phyloP scores from a whole-genome alignment of 2,888 invertebrate species.

The Aricia artaxerxes region DNA sequence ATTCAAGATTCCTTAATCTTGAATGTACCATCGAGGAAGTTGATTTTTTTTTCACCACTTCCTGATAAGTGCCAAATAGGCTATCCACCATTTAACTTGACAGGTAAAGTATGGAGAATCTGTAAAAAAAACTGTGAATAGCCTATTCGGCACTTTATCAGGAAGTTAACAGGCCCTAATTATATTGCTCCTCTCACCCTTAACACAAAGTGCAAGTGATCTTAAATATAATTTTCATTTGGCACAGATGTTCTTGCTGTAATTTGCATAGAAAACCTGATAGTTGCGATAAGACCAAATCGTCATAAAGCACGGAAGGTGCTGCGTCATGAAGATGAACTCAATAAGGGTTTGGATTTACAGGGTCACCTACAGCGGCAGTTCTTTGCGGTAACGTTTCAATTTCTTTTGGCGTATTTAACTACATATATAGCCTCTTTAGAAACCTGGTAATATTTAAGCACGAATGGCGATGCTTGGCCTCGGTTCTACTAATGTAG shows the following conservation, averaged over 20 bases:
- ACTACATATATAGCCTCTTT: not conserved
- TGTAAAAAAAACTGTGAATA: no score
- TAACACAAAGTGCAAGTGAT: not conserved
- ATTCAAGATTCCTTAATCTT: no score
- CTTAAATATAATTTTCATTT: not conserved
- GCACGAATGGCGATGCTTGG: not conserved
- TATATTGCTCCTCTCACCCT: not conserved
- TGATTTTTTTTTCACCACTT: no score
- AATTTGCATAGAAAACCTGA: not conserved
- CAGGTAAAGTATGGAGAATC: no score
- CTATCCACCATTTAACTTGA: no score
- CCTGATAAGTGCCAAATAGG: no score
- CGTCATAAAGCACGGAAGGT: not conserved
- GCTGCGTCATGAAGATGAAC: not conserved
- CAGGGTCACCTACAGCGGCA: not conserved
- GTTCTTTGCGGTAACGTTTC: constrained; percentile 9
- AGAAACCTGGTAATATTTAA: not conserved
- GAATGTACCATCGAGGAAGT: no score
- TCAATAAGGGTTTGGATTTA: not conserved
- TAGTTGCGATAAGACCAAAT: not conserved
- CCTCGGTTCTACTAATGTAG: not conserved
- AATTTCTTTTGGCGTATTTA: not conserved
- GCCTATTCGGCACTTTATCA: no score
- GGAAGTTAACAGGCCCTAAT: no score
- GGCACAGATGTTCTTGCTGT: not conserved